Evolutionary conservation across 2,888 invertebrate genomes (phyloP).

Genomic region (Dromius quadrimaculatus): DNA sequence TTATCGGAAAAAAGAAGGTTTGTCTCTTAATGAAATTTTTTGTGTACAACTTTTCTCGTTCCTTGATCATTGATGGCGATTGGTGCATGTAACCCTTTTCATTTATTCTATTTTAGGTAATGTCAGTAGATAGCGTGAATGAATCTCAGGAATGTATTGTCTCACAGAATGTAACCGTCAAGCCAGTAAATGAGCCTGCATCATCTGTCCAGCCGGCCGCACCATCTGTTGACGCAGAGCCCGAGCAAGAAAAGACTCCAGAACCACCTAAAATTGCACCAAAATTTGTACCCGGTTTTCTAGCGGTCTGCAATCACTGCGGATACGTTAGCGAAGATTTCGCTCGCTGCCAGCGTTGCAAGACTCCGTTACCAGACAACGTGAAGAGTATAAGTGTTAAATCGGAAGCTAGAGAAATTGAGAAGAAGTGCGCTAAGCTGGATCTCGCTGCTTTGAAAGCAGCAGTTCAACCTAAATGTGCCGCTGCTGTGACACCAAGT

Average conservation of each 20-base stretch:
- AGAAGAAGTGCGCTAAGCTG: slow-evolving; percentile 2
- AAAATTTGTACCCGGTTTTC: slow-evolving; percentile 77
- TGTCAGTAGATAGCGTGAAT: slow-evolving; percentile 40
- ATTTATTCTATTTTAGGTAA: slow-evolving; percentile 45
- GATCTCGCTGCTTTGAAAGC: not conserved
- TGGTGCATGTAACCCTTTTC: not conserved
- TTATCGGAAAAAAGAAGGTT: slow-evolving; percentile 49
- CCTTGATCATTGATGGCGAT: too few relatives aligned
- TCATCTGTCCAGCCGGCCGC: not conserved
- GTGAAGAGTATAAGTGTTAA: slow-evolving; percentile 69
- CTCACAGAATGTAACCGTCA: slow-evolving; percentile 43
- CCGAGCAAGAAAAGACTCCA: slow-evolving; percentile 62
- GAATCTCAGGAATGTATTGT: slow-evolving; percentile 49
- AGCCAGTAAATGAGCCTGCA: slow-evolving; percentile 18
- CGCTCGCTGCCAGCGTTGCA: slow-evolving; percentile 81
- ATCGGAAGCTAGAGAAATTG: not conserved
- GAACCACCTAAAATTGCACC: slow-evolving; percentile 70
- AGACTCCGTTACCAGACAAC: slow-evolving; percentile 78
- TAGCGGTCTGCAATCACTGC: slow-evolving; percentile 84
- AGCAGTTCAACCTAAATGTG: not conserved
- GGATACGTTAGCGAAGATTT: slow-evolving; percentile 85
- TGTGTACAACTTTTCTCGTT: too few relatives aligned
- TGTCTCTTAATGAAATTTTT: too few relatives aligned
- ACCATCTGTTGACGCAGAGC: slow-evolving; percentile 9
- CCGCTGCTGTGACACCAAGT: not conserved